Evolutionary conservation across 64 coral and sea anemone species (phyloP), one percentile per base, ranked within the genome.

Genomic region (Dendronephthya gigantea): DNA sequence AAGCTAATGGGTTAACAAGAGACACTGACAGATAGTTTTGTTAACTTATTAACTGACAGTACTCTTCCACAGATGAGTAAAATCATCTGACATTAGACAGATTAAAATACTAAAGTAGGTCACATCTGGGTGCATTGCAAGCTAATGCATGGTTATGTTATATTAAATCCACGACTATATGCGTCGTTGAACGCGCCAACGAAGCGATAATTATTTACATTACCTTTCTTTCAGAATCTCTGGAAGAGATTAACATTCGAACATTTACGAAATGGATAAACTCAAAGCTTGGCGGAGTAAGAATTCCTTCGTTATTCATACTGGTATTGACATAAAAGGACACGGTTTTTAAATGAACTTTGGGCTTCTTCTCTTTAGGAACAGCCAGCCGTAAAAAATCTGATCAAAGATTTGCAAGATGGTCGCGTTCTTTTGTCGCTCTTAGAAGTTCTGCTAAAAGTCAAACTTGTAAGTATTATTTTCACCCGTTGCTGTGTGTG

Each of bases 361-460:
- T 30, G 2, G 6, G 6, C 14, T n/a, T 66, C 58, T 6, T 30
- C 10, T 66, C 2, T 16, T 79, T 19, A 79, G 72, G 36, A 15
- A 16, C 3, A 36, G 8, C 72, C 72, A 36, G 72, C 37, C 15
- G 72, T 79, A 12, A 79, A 79, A 1, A 34, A 79, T 39, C 37
- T 79, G 72, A 79, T 79, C 3, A 39, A 79, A 79, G 72, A 79
- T 19, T 39, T 79, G 9, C 72, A 2, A 79, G 72, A 79, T 79
- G 72, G 72, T 0, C 72, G 72, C 37, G 72, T 79, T 10, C 72
- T 79, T 9, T 39, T 79, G 30, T 79, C 72, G 15, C 36, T 79
- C 9, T 33, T 79, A 16, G 72, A 79, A 79, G 72, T 79, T 34
- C 37, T 79, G 22, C 22, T 79, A 15, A 79, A 79, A 79, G 32